Evolutionary conservation across 2,113 vertebrate genomes (phyloP).

Genomic region (Dromas ardeola): DNA sequence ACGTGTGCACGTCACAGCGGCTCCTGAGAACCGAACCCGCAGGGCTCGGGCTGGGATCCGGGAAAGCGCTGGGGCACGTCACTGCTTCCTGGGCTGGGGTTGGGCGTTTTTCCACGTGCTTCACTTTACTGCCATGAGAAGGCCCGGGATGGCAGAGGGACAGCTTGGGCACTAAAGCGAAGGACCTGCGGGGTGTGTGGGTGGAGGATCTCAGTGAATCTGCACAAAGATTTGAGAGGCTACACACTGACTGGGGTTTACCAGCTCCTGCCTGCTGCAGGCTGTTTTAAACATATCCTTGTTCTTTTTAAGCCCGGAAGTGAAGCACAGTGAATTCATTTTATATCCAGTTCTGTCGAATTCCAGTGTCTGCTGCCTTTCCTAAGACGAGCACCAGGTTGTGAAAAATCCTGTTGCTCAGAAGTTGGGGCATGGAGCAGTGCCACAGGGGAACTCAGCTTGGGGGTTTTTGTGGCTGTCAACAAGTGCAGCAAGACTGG

Average conservation of each 20-base stretch:
- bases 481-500: not conserved
- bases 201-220: not conserved
- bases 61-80: not conserved
- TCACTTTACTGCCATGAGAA: not conserved
- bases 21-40: not conserved
- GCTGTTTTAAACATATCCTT: not conserved
- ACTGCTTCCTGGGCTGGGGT: not conserved
- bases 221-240: not conserved
- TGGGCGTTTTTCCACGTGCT: not conserved
- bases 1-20: not conserved
- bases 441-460: not conserved
- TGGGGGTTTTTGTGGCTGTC: not conserved
- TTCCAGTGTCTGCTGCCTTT: not conserved
- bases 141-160: not conserved
- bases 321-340: not conserved
- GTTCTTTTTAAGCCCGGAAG: not conserved
- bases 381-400: not conserved
- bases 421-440: not conserved
- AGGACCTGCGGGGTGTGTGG: accelerated
- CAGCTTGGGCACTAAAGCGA: not conserved
- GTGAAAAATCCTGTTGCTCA: not conserved
- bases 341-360: not conserved
- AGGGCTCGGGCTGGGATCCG: not conserved
- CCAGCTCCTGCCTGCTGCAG: not conserved
- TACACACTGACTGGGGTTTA: accelerated